Evolutionary conservation across 2,113 vertebrate genomes (phyloP).

Genomic region (Parus major): DNA sequence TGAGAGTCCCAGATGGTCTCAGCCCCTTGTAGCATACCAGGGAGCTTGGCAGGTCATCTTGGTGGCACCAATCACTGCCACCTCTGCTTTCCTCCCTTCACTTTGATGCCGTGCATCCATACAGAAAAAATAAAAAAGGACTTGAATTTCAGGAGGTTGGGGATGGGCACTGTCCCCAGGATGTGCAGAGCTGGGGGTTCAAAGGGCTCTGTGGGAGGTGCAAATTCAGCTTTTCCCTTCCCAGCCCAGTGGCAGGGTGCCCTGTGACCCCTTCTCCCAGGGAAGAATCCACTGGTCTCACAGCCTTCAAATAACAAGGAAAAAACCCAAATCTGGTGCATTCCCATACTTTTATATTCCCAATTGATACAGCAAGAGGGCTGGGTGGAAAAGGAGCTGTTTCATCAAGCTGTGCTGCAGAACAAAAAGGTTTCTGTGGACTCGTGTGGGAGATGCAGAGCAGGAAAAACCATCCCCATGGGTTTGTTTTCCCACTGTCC

Average conservation of each 20-base stretch:
- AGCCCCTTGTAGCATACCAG: accelerated
- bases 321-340: accelerated
- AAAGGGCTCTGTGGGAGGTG: not conserved
- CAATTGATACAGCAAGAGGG: accelerated
- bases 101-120: not conserved
- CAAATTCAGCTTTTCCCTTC: not conserved
- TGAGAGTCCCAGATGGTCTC: accelerated
- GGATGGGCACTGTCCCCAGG: not conserved
- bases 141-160: not conserved
- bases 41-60: not conserved
- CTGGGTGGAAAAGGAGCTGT: not conserved
- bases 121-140: too few species aligned
- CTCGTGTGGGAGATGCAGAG: not conserved
- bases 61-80: not conserved
- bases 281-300: accelerated
- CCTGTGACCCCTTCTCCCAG: accelerated
- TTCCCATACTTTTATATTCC: not conserved
- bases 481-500: not conserved
- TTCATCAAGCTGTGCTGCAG: accelerated
- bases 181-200: not conserved
- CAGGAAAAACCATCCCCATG: not conserved
- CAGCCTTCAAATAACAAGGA: not conserved
- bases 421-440: not conserved
- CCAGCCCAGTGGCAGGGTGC: accelerated
- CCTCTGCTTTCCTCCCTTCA: not conserved